phyloP scores from a whole-genome alignment of 2,113 vertebrate species.

The Irena cyanogastra region DNA sequence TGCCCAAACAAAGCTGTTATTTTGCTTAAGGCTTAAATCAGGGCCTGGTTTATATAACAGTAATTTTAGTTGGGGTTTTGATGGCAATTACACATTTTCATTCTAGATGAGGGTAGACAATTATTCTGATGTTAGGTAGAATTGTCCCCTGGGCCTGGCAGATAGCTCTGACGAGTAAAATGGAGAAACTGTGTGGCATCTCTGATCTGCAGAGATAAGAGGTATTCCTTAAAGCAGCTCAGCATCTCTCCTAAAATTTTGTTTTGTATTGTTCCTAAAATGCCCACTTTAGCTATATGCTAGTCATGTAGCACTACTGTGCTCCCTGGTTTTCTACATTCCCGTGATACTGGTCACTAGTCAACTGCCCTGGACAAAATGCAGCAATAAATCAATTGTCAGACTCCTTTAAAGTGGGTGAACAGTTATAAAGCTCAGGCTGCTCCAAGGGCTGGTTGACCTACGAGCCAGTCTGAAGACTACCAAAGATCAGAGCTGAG shows the following conservation, averaged over 20 bases:
- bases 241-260: background rate
- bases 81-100: background rate
- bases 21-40: background rate
- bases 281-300: background rate
- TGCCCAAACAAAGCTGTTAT: background rate
- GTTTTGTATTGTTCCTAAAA: background rate
- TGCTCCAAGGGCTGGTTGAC: background rate
- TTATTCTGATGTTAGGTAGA: background rate
- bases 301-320: background rate
- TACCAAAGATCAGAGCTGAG: background rate
- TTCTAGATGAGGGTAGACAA: background rate
- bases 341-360: background rate
- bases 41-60: background rate
- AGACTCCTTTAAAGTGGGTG: background rate
- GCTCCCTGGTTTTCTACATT: background rate
- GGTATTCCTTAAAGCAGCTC: background rate
- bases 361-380: background rate
- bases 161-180: background rate
- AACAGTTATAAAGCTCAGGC: background rate
- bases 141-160: background rate
- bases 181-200: background rate
- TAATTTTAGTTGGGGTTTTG: background rate
- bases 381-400: background rate
- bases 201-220: background rate
- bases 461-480: background rate